Conservation (phyloP, 2,797 vertebrate species). For the Centropyge bicolor region DNA sequence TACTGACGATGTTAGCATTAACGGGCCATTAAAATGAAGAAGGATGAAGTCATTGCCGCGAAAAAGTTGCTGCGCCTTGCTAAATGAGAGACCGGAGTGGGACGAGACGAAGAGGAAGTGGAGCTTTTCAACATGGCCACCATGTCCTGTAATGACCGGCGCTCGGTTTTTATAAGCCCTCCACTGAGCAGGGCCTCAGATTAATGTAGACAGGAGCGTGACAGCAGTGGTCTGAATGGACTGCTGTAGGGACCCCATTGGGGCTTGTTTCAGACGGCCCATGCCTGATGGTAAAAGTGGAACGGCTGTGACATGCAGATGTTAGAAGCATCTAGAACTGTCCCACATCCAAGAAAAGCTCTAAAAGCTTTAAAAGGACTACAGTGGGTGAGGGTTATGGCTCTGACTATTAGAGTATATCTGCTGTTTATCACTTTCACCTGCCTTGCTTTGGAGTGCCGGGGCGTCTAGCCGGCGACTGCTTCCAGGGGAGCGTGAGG, state of each 20-base stretch:
- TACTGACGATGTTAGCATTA: slow-evolving; percentile 81
- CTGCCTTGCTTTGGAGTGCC: slow-evolving; percentile 58
- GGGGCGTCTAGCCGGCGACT: slow-evolving; percentile 47
- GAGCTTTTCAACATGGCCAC: slow-evolving; percentile 71
- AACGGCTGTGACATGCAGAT: slow-evolving; percentile 79
- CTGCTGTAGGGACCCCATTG: slow-evolving; percentile 71
- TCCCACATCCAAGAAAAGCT: slow-evolving; percentile 65
- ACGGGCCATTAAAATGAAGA: slow-evolving; percentile 79
- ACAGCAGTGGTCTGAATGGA: slow-evolving; percentile 77
- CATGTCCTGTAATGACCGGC: slow-evolving; percentile 63
- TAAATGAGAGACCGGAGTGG: slow-evolving; percentile 53
- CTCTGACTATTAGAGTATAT: slow-evolving; percentile 60
- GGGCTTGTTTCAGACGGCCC: slow-evolving; percentile 72
- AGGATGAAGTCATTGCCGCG: slow-evolving; percentile 68
- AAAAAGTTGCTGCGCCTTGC: slow-evolving; percentile 61
- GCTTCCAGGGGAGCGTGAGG: slow-evolving; percentile 60
- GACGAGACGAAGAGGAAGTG: slow-evolving; percentile 62
- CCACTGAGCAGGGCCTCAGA: slow-evolving; percentile 65
- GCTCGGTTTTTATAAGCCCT: slow-evolving; percentile 74
- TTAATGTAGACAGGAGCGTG: slow-evolving; percentile 72
- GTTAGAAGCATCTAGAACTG: slow-evolving; percentile 76
- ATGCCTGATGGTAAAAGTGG: slow-evolving; percentile 76
- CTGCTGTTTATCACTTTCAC: slow-evolving; percentile 75
- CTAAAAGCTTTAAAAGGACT: slow-evolving; percentile 74
- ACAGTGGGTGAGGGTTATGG: slow-evolving; percentile 65